Evolutionary conservation across 2,113 vertebrate genomes (phyloP).

Genomic region (Meleagris gallopavo): DNA sequence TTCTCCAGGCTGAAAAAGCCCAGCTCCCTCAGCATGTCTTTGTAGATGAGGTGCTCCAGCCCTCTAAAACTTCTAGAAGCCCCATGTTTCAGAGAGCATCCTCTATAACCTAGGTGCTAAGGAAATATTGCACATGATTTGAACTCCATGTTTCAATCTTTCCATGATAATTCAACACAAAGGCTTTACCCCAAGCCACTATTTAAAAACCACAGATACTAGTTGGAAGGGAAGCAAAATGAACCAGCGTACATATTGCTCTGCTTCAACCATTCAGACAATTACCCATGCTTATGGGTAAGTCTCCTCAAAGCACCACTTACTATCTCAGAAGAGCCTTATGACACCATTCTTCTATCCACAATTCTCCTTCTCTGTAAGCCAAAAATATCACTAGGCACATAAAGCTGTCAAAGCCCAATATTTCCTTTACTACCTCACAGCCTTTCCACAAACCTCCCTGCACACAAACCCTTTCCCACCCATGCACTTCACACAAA

Average conservation of each 20-base stretch:
- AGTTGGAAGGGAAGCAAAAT: background rate
- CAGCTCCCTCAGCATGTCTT: too few species aligned
- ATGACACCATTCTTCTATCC: background rate
- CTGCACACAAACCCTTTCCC: background rate
- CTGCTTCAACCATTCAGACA: background rate
- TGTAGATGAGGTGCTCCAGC: too few species aligned
- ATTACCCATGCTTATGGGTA: background rate
- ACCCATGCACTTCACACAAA: background rate
- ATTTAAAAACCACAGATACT: background rate
- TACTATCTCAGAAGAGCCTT: background rate
- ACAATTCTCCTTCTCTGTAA: background rate
- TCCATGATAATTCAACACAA: background rate
- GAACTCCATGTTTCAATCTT: background rate
- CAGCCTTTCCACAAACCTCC: background rate
- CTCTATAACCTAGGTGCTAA: background rate
- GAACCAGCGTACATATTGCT: background rate
- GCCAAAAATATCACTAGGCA: background rate
- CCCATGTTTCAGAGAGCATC: rapidly evolving
- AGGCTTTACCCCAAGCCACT: background rate
- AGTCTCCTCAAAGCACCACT: background rate
- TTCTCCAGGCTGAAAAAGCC: too few species aligned
- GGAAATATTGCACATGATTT: background rate
- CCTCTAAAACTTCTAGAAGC: background rate
- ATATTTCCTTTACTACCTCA: background rate
- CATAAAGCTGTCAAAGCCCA: background rate